phyloP scores from a whole-genome alignment of 2,888 invertebrate species.

The Dioctria rufipes region DNA sequence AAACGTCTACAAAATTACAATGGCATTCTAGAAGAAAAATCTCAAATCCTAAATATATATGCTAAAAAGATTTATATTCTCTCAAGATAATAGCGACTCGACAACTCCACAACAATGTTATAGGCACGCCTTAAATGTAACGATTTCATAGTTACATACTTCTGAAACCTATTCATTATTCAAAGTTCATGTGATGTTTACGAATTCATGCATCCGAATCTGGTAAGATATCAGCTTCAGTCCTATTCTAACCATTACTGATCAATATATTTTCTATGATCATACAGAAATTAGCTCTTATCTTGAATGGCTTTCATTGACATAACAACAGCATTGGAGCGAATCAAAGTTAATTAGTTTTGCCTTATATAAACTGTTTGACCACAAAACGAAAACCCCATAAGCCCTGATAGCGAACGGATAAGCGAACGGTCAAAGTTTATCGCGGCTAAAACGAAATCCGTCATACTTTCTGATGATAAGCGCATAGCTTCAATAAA shows the following conservation, averaged over 20 bases:
- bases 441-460: slow-evolving; percentile 20
- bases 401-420: slow-evolving; percentile 34
- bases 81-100: no score
- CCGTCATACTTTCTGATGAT: slow-evolving; percentile 13
- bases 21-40: no score
- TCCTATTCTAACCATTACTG: background rate
- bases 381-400: slow-evolving; percentile 17
- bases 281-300: background rate
- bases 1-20: no score
- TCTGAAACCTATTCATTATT: no score
- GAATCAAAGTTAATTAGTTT: slow-evolving; percentile 49
- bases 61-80: no score
- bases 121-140: no score
- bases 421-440: slow-evolving; percentile 39
- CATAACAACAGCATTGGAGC: slow-evolving; percentile 47
- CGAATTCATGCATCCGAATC: no score
- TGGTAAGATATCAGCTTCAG: no score
- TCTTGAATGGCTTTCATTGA: slow-evolving; percentile 10
- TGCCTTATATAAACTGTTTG: slow-evolving; percentile 34
- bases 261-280: background rate
- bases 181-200: no score
- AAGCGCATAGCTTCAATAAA: background rate
- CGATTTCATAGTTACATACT: no score
- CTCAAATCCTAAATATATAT: no score
- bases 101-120: no score